These are phyloP conservation scores for Acanthurus lineatus DNA, from an alignment of 2,797 vertebrate species.

Conservation along the genomic window DNA sequence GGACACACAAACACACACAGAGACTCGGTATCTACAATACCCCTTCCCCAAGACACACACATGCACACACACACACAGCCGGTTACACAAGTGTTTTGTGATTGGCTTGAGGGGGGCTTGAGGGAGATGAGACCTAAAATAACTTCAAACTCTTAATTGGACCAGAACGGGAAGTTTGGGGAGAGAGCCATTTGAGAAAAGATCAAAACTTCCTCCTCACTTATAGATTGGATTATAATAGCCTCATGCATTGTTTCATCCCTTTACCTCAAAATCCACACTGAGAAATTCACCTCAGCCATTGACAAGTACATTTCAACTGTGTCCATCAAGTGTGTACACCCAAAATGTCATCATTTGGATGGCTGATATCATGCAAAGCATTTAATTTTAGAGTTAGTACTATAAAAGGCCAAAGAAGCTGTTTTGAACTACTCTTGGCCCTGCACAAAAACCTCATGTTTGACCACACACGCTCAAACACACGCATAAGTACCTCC, in stretches of 20 bases:
- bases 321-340: neutral
- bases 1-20: constrained; percentile 28
- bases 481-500: constrained; percentile 82
- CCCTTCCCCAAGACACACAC: constrained; percentile 22
- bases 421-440: constrained; percentile 1
- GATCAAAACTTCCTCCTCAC: constrained; percentile 40
- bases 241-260: constrained; percentile 34
- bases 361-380: neutral
- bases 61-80: constrained; percentile 42
- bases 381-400: neutral
- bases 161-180: constrained; percentile 58
- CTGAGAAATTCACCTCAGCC: neutral
- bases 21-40: constrained; percentile 19
- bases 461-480: constrained; percentile 17
- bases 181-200: constrained; percentile 25
- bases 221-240: constrained; percentile 50
- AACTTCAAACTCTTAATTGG: constrained; percentile 72
- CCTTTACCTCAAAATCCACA: neutral
- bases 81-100: constrained; percentile 64
- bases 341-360: neutral
- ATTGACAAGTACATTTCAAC: neutral
- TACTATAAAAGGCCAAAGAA: neutral
- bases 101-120: constrained; percentile 65
- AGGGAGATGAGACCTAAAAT: constrained; percentile 73
- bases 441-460: neutral